Base-by-base conservation (phyloP, 2,888 invertebrate species). In the Marronus borbonicus region DNA sequence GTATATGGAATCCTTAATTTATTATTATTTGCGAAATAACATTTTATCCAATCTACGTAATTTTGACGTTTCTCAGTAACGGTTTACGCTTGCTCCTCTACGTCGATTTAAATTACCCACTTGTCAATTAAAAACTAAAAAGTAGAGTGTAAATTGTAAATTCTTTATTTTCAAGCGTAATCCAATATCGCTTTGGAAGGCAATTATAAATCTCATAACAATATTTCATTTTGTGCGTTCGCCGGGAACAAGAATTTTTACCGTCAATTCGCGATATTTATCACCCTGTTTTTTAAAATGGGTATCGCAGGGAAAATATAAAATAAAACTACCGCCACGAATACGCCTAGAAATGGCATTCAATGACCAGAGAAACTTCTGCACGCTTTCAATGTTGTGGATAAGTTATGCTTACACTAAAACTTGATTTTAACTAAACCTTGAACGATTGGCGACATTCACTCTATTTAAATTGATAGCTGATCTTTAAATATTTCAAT, bases 141-240 rank as follows among this genome's bases (percentile, higher is more conserved):
- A 50, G 50, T 68, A 24, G 50, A 60, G 44, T 44, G 72, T 24
- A 74, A 60, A 60, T 44, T 74, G 60, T 60, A 60, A 60, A 74
- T 74, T 60, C 72, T 74, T 74, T 74, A 60, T 74, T 74, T 74
- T 44, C 58, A 8, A 74, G 72, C 24, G 58, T 74, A 74, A 74
- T 39, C 58, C 72, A 74, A 49, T 60, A 44, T 39, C 72, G 24
- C 58, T 76, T 68, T 66, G 68, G 66, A 76, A 76, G 52, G 76
- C 76, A 76, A 76, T 76, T 76, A 76, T 76, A 76, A 76, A 58
- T 55, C 76, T 55, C 65, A 68, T 76, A 66, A 76, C 76, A 66
- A 76, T 76, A 76, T 76, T 68, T 76, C 72, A 74, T 74, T 60
- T 62, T 55, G 68, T 76, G 64, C 76, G 68, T 58, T 76, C 39